A percentile compares a stretch with the other conserved stretches of the same genome.
Evolutionary conservation across 2,888 invertebrate genomes (phyloP).

Genomic region (Clepsis dumicolana): DNA sequence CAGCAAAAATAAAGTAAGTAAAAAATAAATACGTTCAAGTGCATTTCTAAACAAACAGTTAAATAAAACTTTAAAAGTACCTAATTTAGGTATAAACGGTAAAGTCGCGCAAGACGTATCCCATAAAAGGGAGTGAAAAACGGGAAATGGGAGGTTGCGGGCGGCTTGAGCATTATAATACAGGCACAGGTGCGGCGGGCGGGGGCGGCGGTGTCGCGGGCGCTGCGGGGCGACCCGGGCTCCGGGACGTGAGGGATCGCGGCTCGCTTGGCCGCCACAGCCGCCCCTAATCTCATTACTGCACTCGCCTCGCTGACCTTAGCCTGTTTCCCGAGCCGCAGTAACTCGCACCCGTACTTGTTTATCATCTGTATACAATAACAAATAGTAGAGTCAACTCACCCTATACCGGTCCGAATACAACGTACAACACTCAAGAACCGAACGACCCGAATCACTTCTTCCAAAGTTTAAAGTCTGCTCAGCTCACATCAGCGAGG

Average conservation of each 20-base stretch:
- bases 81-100: neutral
- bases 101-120: constrained; percentile 7
- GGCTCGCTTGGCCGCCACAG: constrained; percentile 53
- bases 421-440: constrained; percentile 36
- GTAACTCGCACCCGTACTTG: constrained; percentile 50
- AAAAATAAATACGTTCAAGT: neutral
- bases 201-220: constrained; percentile 49
- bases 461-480: constrained; percentile 1
- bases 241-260: constrained; percentile 50
- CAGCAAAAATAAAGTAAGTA: neutral
- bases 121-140: constrained; percentile 24
- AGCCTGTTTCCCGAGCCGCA: constrained; percentile 63
- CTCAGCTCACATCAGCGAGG: constrained; percentile 31
- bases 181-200: constrained; percentile 42
- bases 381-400: constrained; percentile 28
- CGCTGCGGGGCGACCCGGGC: constrained; percentile 51
- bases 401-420: constrained; percentile 33
- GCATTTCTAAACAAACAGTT: neutral
- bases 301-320: constrained; percentile 66
- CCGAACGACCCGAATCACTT: constrained; percentile 32
- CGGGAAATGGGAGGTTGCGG: constrained; percentile 21
- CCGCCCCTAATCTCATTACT: constrained; percentile 72
- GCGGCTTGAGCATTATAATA: neutral
- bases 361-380: constrained; percentile 39
- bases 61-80: constrained; percentile 3